phyloP scores from a whole-genome alignment of 2,888 invertebrate genomes.

The Epirrhoe tristata region DNA sequence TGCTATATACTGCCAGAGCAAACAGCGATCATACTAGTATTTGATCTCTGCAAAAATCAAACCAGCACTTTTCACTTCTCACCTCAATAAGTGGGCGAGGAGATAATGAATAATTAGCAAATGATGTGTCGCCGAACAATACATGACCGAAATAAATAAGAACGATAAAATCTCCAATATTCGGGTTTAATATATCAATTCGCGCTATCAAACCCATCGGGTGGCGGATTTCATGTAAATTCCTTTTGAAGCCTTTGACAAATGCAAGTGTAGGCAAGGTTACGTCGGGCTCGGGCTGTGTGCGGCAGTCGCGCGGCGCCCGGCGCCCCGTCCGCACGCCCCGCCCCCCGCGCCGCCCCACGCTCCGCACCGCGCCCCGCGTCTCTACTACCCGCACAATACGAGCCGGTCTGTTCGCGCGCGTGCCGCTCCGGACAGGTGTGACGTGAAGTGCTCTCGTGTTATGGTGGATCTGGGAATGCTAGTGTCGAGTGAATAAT shows the following conservation, averaged over 20 bases:
- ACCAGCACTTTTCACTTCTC: too few relatives aligned
- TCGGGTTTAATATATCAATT: not conserved
- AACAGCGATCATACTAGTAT: too few relatives aligned
- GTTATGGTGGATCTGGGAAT: conserved; percentile 54
- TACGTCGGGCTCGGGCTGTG: conserved; percentile 58
- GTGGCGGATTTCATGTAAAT: conserved; percentile 34
- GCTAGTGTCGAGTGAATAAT: conserved; percentile 64
- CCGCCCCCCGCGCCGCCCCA: conserved; percentile 47
- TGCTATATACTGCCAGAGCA: too few relatives aligned
- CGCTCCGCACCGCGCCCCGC: conserved; percentile 16
- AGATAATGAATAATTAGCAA: too few relatives aligned
- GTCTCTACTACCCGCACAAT: conserved; percentile 23
- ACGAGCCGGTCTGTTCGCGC: conserved; percentile 25
- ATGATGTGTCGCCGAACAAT: too few relatives aligned
- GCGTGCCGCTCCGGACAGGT: conserved; percentile 41
- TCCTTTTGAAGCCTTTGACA: conserved; percentile 38
- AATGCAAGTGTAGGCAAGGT: conserved; percentile 46
- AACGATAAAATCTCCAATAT: too few relatives aligned
- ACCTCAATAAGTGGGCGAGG: too few relatives aligned
- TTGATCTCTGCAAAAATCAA: too few relatives aligned
- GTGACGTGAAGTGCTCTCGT: conserved; percentile 58
- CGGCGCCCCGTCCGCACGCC: conserved; percentile 56
- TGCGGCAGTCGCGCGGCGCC: conserved; percentile 65
- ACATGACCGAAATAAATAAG: too few relatives aligned
- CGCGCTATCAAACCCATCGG: conserved; percentile 20